phyloP scores from a whole-genome alignment of 2,797 vertebrate species.

The Schizopygopsis malacanthus region DNA sequence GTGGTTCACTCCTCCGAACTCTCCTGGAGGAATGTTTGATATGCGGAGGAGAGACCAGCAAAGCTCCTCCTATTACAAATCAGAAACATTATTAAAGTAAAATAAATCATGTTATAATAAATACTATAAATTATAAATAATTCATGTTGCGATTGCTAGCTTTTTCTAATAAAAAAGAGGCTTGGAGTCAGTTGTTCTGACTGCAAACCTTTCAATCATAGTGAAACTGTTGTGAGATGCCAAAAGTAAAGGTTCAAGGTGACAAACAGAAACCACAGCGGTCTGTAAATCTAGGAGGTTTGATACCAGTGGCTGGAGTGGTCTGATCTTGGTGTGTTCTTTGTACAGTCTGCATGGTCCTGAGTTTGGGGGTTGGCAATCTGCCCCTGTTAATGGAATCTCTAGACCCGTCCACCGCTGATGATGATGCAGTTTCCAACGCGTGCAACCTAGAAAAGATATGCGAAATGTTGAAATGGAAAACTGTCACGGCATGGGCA shows the following conservation, averaged over 20 bases:
- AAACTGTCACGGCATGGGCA: neutral
- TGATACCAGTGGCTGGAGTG: slow-evolving; percentile 81
- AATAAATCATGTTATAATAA: neutral
- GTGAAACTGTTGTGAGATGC: slow-evolving; percentile 38
- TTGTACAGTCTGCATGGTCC: slow-evolving; percentile 67
- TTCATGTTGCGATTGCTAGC: neutral
- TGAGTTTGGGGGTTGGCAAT: slow-evolving; percentile 78
- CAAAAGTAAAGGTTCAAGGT: slow-evolving; percentile 19
- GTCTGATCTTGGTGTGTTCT: slow-evolving; percentile 82
- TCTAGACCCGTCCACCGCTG: slow-evolving; percentile 41
- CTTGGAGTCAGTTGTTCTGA: neutral
- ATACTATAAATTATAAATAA: neutral
- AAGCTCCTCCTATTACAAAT: slow-evolving; percentile 74
- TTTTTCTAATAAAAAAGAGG: neutral
- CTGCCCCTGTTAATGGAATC: slow-evolving; percentile 66
- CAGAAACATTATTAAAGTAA: neutral
- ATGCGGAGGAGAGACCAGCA: slow-evolving; percentile 80
- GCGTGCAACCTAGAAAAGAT: slow-evolving; percentile 63
- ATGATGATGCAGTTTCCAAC: slow-evolving; percentile 57
- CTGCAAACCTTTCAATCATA: slow-evolving; percentile 25
- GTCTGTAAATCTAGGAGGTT: slow-evolving; percentile 7
- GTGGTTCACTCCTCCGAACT: slow-evolving; percentile 62
- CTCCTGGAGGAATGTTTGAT: slow-evolving; percentile 65
- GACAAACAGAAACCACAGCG: slow-evolving; percentile 10
- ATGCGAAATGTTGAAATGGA: neutral